These are phyloP conservation scores for Hypomecis punctinalis DNA, from an alignment of 2,888 invertebrate species.

Conservation along the genomic window DNA sequence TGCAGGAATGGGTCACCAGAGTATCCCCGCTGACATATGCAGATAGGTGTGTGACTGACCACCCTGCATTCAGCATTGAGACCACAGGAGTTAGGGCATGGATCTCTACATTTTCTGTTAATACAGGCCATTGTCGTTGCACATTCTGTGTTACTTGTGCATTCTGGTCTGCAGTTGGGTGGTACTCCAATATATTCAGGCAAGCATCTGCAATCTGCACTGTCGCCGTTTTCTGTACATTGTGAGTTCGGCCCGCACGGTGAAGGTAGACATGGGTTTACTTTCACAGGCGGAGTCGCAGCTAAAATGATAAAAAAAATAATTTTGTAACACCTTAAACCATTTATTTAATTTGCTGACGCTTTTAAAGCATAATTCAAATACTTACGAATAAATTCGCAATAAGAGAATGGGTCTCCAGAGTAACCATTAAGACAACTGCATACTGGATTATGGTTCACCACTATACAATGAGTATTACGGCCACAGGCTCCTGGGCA, in stretches of 20 bases:
- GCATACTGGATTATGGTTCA: slow-evolving; percentile 88
- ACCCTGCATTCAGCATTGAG: slow-evolving; percentile 89
- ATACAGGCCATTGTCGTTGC: slow-evolving; percentile 86
- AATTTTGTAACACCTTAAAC: background rate
- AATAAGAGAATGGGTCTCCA: slow-evolving; percentile 90
- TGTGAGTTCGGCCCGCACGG: slow-evolving; percentile 88
- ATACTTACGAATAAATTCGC: slow-evolving; percentile 80
- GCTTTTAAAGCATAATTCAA: background rate
- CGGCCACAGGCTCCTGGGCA: slow-evolving; percentile 90
- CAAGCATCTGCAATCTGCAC: slow-evolving; percentile 87
- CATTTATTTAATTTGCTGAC: background rate
- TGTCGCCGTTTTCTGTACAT: slow-evolving; percentile 85
- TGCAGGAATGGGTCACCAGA: slow-evolving; percentile 88
- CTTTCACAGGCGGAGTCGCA: slow-evolving; percentile 61
- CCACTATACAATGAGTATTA: slow-evolving; percentile 84
- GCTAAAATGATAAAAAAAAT: slow-evolving; percentile 52
- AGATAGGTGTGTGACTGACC: slow-evolving; percentile 89
- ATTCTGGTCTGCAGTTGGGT: slow-evolving; percentile 88
- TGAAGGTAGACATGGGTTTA: slow-evolving; percentile 86
- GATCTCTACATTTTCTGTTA: slow-evolving; percentile 88
- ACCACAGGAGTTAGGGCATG: slow-evolving; percentile 89
- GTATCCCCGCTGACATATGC: slow-evolving; percentile 86
- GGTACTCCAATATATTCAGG: slow-evolving; percentile 86
- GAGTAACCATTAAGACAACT: slow-evolving; percentile 86
- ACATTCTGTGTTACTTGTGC: slow-evolving; percentile 89